Evolutionary conservation across 2,888 invertebrate species (phyloP), one percentile per base, ranked within the genome.

Genomic region (Phorcus lineatus): DNA sequence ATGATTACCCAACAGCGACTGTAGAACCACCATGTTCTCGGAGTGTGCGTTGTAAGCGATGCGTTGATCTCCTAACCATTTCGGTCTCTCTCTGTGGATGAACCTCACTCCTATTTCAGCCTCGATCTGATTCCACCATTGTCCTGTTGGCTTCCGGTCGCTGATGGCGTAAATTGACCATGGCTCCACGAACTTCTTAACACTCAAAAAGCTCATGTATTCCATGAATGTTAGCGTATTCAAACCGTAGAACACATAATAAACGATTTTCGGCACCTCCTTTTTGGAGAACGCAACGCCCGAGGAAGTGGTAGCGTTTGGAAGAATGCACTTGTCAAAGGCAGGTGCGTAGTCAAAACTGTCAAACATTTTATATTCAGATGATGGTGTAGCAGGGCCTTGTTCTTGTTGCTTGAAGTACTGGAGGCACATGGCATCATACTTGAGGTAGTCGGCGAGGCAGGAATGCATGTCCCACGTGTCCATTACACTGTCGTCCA

Each of bases 141-240:
- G 19, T n/a, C 77, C 77, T 11, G 40, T 57, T n/a, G 55, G 77
- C 11, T 55, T 28, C 36, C 19, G 28, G 36, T 77, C 77, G 9
- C 77, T 55, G n/a, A 77, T 36, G 19, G 57, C 77, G 22, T 77
- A 77, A 9, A 77, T 55, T 6, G 36, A 54, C 77, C 77, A 77
- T 13, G 77, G 77, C 19, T 77, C 57, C 16, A 77, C 55, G 17
- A 77, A 55, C 31, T 36, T 53, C 40, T 31, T 77, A n/a, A 55
- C 77, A 13, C 77, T 77, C 77, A 77, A 22, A 28, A 77, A 55
- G 17, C 77, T 77, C n/a, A 77, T 22, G 22, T 77, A 77, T 1
- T 77, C 55, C 31, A 54, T 55, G 13, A 77, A 77, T 11, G 54
- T 9, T 11, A 77, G 57, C 22, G 54, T 54, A n/a, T 55, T 31